Percentiles rank a stretch among this genome's conserved stretches.
Conservation (phyloP, 2,888 invertebrate species). For the Dicycla oo region DNA sequence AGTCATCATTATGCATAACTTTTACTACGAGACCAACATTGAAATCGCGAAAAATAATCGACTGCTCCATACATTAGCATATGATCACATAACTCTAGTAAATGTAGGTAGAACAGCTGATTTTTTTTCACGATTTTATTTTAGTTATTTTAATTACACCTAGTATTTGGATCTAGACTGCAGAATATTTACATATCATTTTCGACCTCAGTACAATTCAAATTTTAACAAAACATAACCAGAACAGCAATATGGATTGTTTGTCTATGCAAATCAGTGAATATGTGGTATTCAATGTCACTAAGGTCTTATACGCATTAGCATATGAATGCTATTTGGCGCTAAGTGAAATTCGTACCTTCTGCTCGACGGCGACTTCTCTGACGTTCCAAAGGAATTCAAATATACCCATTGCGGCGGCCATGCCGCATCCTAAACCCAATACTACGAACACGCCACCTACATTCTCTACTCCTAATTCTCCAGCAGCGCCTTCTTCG, state of each 20-base stretch:
- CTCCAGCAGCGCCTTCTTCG: conserved; percentile 85
- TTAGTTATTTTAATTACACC: background rate
- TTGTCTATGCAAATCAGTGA: conserved; percentile 33
- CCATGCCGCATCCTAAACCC: conserved; percentile 93
- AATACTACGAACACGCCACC: conserved; percentile 98
- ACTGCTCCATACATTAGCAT: background rate
- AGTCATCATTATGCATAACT: background rate
- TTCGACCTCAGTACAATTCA: background rate
- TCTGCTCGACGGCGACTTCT: conserved; percentile 94
- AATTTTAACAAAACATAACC: conserved; percentile 17
- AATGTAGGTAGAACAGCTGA: background rate
- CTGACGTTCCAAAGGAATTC: conserved; percentile 97
- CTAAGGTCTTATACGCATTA: conserved; percentile 34
- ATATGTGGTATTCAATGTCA: conserved; percentile 28
- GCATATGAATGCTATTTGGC: conserved; percentile 52
- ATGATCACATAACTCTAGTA: background rate
- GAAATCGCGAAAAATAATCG: background rate
- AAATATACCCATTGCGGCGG: conserved; percentile 94
- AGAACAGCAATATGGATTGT: conserved; percentile 22
- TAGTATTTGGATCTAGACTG: background rate
- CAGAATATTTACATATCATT: background rate
- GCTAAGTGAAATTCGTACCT: conserved; percentile 86
- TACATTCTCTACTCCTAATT: conserved; percentile 95
- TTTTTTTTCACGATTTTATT: background rate
- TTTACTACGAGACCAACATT: background rate